Conservation (phyloP, 2,797 vertebrate species). For the Naso thynnoides region DNA sequence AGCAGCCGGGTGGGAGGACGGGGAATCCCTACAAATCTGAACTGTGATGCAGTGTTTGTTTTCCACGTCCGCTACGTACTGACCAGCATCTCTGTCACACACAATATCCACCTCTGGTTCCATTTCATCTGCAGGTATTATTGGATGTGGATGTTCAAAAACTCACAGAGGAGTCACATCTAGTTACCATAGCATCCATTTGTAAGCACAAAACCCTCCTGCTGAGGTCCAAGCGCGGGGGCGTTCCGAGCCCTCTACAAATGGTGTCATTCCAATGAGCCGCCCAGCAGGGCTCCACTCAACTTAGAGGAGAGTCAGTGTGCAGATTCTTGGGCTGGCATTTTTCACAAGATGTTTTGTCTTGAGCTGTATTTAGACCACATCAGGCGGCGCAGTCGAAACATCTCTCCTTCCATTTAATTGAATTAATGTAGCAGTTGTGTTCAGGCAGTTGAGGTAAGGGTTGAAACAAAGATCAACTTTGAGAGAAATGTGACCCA, state of each 20-base stretch:
- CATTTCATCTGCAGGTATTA: constrained; percentile 29
- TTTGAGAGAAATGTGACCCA: too few relatives aligned
- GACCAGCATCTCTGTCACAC: constrained; percentile 19
- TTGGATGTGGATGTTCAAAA: constrained; percentile 5
- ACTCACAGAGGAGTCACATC: constrained; percentile 29
- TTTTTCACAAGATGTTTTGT: constrained; percentile 55
- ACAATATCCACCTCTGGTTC: constrained; percentile 14
- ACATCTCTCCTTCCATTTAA: too few relatives aligned
- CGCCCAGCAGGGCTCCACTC: constrained; percentile 58
- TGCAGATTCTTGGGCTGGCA: constrained; percentile 36
- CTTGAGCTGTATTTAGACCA: constrained; percentile 29
- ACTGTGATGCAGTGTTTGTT: constrained; percentile 36
- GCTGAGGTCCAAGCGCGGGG: constrained; percentile 61
- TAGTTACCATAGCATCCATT: constrained; percentile 69
- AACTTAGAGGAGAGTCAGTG: constrained; percentile 53
- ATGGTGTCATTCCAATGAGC: constrained; percentile 63
- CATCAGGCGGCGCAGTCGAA: too few relatives aligned
- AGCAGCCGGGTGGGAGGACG: constrained; percentile 24
- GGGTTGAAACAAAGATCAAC: too few relatives aligned
- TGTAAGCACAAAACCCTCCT: constrained; percentile 48
- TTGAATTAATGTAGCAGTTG: too few relatives aligned
- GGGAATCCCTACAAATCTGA: constrained; percentile 50
- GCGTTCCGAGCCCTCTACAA: constrained; percentile 52
- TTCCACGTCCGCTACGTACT: constrained; percentile 15
- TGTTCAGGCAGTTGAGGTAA: too few relatives aligned